phyloP scores from a whole-genome alignment of 2,888 invertebrate genomes.

The Thalpophila matura region DNA sequence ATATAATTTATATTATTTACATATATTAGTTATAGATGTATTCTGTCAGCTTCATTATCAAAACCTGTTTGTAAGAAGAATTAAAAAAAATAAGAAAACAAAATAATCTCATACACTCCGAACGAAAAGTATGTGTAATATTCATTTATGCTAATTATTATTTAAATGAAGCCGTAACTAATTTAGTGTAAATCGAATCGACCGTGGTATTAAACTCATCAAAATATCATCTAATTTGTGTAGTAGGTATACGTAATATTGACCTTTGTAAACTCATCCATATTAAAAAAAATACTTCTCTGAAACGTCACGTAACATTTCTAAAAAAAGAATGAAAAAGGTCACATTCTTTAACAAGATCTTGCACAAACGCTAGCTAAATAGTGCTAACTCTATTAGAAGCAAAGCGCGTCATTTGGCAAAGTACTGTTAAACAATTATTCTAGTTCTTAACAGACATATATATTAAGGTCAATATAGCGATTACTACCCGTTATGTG shows the following conservation, averaged over 20 bases:
- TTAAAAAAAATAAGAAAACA: not conserved
- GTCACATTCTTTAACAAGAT: constrained; percentile 19
- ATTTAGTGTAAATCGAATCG: constrained; percentile 7
- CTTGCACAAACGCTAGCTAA: constrained; percentile 11
- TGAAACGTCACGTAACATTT: constrained; percentile 3
- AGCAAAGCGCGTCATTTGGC: constrained; percentile 18
- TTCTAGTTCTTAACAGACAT: constrained; percentile 64
- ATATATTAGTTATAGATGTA: not conserved
- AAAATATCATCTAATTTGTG: constrained; percentile 19
- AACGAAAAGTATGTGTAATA: not conserved
- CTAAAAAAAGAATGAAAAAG: constrained; percentile 8
- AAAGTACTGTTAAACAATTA: constrained; percentile 52
- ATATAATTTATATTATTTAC: constrained; percentile 16
- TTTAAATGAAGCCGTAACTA: not conserved
- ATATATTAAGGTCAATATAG: constrained; percentile 73
- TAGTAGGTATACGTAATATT: constrained; percentile 28
- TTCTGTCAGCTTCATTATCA: not conserved
- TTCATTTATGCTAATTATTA: constrained; percentile 13
- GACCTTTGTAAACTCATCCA: constrained; percentile 17
- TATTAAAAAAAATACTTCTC: constrained; percentile 7
- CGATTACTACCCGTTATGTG: constrained; percentile 76
- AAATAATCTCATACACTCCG: not conserved
- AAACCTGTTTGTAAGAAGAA: too few relatives aligned
- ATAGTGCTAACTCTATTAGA: constrained; percentile 32
- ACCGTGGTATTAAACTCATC: constrained; percentile 14